Evolutionary conservation across 2,888 invertebrate species (phyloP), one percentile per base, ranked within the genome.

Genomic region (Carabus problematicus): DNA sequence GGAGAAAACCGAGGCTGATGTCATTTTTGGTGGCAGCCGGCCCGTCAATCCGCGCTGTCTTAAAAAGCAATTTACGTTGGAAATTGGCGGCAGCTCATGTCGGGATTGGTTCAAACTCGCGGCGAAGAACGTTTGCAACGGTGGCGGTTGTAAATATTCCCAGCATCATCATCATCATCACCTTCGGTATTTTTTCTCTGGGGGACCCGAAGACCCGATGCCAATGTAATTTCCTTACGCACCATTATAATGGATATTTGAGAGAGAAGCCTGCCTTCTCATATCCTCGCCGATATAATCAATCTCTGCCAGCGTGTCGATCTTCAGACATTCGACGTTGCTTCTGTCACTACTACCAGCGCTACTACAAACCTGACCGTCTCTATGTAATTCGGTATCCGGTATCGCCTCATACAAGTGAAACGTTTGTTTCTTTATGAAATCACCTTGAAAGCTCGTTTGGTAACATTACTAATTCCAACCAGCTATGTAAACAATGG

Each of bases 211-310:
- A 6, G 60, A 67, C 60, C 52, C 60, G 54, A 67, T 59, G 67
- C 67, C 67, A 60, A 67, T 67, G 67, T 67, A 67, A 67, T 67
- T 67, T 67, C 67, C 67, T 67, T 67, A 67, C 67, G 67, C 67
- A 67, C 67, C 67, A 59, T 67, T 67, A 67, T 67, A 67, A 67
- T 67, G 67, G 67, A 54, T 67, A 67, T 67, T 67, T 67, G 67
- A 67, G 67, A 60, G 58, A 60, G 67, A 60, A 58, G 67, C 59
- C n/a, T 52, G 49, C 60, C 12, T 12, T 41, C 52, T 60, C 67
- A 59, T 67, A 67, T 67, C 60, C 67, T 42, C 43, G 19, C 60
- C 60, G 67, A 67, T 67, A 52, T 67, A 67, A 67, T 67, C 67
- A 67, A 67, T 67, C 67, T 67, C 67, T 67, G 67, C 67, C 67